Percentiles rank a stretch among this genome's conserved stretches.
Conservation (phyloP, 2,888 invertebrate species). For the Lasioglossum lativentre region DNA sequence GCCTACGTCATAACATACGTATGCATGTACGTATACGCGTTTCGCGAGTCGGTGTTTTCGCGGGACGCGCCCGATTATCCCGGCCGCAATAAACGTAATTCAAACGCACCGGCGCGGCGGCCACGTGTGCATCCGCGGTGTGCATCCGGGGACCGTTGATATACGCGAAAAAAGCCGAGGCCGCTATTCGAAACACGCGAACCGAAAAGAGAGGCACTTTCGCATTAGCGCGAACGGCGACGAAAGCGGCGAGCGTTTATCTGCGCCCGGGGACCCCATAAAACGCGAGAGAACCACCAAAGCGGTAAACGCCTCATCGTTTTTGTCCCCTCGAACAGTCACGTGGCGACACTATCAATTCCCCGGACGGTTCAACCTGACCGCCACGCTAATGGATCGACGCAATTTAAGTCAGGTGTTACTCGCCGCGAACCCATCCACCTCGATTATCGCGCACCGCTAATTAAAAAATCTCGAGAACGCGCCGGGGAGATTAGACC, state of each 20-base stretch:
- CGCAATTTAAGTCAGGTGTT: slow-evolving; percentile 41
- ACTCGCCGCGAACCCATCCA: neutral
- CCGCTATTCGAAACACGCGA: slow-evolving; percentile 7
- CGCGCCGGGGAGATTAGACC: neutral
- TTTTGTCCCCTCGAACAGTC: slow-evolving; percentile 46
- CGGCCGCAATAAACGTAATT: slow-evolving; percentile 61
- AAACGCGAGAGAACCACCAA: slow-evolving; percentile 52
- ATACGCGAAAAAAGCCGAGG: slow-evolving; percentile 26
- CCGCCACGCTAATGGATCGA: slow-evolving; percentile 40
- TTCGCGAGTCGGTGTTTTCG: slow-evolving; percentile 1
- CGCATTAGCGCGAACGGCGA: slow-evolving; percentile 52
- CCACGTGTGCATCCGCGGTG: slow-evolving; percentile 21
- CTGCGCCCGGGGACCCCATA: slow-evolving; percentile 49
- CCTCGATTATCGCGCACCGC: slow-evolving; percentile 26
- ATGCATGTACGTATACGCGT: neutral
- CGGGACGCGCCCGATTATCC: slow-evolving; percentile 42
- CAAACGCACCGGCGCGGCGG: neutral
- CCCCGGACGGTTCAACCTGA: slow-evolving; percentile 47
- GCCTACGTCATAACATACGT: slow-evolving; percentile 34
- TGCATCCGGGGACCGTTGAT: slow-evolving; percentile 23
- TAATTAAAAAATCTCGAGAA: slow-evolving; percentile 39
- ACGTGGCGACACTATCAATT: slow-evolving; percentile 51
- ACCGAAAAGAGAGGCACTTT: neutral
- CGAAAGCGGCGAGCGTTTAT: slow-evolving; percentile 59
- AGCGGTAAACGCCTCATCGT: slow-evolving; percentile 35